These are phyloP conservation scores for Eucriotettix oculatus DNA, from an alignment of 2,888 invertebrate genomes.

Conservation along the genomic window DNA sequence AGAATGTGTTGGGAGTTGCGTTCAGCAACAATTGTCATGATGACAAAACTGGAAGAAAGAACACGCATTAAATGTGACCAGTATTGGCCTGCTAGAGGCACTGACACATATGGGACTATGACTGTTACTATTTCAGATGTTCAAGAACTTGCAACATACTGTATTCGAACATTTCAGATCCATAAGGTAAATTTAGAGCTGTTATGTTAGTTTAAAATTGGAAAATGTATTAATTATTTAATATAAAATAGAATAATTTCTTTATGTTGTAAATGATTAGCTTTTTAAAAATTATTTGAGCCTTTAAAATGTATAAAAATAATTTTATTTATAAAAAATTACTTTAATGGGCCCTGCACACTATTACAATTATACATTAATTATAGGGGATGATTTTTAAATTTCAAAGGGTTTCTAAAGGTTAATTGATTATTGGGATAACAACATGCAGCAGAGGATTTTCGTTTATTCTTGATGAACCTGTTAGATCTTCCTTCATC, in stretches of 20 bases:
- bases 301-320: background rate
- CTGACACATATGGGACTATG: conserved; percentile 90
- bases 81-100: conserved; percentile 93
- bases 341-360: too few relatives aligned
- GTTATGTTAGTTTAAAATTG: background rate
- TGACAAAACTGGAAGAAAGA: conserved; percentile 96
- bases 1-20: conserved; percentile 98
- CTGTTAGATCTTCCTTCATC: too few relatives aligned
- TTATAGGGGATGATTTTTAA: too few relatives aligned
- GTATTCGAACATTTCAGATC: conserved; percentile 90
- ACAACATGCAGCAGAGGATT: too few relatives aligned
- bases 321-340: background rate
- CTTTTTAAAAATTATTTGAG: background rate
- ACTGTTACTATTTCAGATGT: conserved; percentile 87
- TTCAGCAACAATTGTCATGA: conserved; percentile 93
- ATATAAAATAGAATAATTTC: background rate
- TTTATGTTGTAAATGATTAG: background rate
- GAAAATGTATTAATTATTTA: background rate
- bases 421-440: too few relatives aligned
- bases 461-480: too few relatives aligned
- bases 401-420: too few relatives aligned
- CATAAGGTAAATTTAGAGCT: conserved; percentile 33
- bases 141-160: conserved; percentile 94
- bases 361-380: too few relatives aligned
- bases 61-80: conserved; percentile 93